Evolutionary conservation across 2,797 vertebrate genomes (phyloP), one percentile per base, ranked within the genome.

Genomic region (Mormyrops attenuatus): DNA sequence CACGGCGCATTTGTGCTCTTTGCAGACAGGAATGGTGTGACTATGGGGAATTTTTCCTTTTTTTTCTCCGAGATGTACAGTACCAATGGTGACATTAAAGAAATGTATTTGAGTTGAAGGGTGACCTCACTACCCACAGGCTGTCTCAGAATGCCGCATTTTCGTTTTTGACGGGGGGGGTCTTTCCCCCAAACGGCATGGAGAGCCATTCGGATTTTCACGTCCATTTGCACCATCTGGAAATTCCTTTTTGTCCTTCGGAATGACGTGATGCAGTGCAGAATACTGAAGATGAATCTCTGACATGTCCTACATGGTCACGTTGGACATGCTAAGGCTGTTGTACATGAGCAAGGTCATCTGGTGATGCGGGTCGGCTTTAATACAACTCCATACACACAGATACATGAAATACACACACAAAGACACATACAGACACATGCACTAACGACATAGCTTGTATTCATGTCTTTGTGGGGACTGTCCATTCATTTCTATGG

Each of bases 401-500:
- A 60, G 57, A 60, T 9, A 3, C n/a, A 60, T 22, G n/a, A 90
- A 86, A 34, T 50, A 57, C 82, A 47, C 60, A 80, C 60, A 87
- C 22, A 86, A 84, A 69, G 38, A 47, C 77, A 82, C 38, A 82
- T 0, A 82, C 17, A 82, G 5, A 47, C 41, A 82, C 88, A 63
- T 55, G 55, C 88, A 57, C 88, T 50, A 69, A 53, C 88, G 50
- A 90, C 85, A 89, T 11, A 26, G 60, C 57, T 60, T 60, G 57
- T 60, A 22, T 60, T 60, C n/a, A 22, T 26, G 9, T 69, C 9
- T 69, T 69, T 69, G 26, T 15, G 63, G 63, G 63, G 63, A 30
- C 63, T 9, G 9, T 66, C 60, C n/a, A 60, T 60, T 22, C 55
- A 60, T 22, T 20, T n/a, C 20, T 60, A 22, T 60, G 55, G 20